These are phyloP conservation scores for Daktulosphaira vitifoliae DNA, from an alignment of 1,140 invertebrate genomes.

Conservation along the genomic window DNA sequence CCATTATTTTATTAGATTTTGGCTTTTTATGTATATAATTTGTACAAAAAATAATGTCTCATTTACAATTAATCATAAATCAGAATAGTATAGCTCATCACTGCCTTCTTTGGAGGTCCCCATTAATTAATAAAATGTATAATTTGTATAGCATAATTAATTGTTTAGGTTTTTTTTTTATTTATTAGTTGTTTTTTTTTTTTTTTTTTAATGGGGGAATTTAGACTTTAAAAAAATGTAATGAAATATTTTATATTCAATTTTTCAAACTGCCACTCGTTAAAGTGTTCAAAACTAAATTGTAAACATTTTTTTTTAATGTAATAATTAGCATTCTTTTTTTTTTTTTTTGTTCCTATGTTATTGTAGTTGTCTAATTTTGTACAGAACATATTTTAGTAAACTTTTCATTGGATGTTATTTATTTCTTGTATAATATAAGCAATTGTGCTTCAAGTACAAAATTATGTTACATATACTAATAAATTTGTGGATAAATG, in stretches of 20 bases:
- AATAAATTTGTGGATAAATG: slow-evolving; percentile 18
- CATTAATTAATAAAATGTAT: background rate
- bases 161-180: background rate
- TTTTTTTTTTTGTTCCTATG: slow-evolving; percentile 24
- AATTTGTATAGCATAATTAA: background rate
- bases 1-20: background rate
- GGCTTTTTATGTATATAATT: slow-evolving; percentile 7
- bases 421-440: slow-evolving; percentile 31
- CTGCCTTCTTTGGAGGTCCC: slow-evolving; percentile 20
- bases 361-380: slow-evolving; percentile 18
- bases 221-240: slow-evolving; percentile 16
- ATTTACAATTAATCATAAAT: background rate
- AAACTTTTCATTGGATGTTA: slow-evolving; percentile 19
- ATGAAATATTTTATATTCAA: slow-evolving; percentile 23
- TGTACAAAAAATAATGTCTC: slow-evolving; percentile 2
- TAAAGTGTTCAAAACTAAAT: slow-evolving; percentile 33
- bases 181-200: background rate
- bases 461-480: slow-evolving; percentile 23
- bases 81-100: background rate
- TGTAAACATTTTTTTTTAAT: slow-evolving; percentile 28
- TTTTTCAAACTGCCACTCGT: slow-evolving; percentile 32
- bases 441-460: slow-evolving; percentile 10
- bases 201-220: slow-evolving; percentile 9
- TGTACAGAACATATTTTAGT: slow-evolving; percentile 26
- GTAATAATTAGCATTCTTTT: slow-evolving; percentile 10